phyloP scores from a whole-genome alignment of 1,140 invertebrate genomes.

The Nephila pilipes region DNA sequence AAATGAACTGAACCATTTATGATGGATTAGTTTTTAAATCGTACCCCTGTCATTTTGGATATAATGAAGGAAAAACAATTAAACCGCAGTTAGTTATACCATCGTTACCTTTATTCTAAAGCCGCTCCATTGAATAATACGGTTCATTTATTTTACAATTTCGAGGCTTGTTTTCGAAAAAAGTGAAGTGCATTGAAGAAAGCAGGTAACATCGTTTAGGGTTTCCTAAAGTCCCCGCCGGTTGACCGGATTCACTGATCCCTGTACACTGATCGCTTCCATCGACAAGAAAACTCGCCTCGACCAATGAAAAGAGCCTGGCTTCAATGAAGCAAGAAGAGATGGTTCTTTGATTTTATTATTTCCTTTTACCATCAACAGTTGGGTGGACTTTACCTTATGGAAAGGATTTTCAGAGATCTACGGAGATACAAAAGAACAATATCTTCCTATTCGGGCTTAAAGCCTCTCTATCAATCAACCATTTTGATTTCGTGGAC shows the following conservation, averaged over 20 bases:
- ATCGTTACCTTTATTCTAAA: neutral
- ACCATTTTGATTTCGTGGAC: too few relatives aligned
- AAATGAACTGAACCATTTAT: too few relatives aligned
- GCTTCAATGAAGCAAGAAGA: neutral
- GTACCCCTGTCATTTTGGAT: too few relatives aligned
- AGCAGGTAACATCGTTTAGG: too few relatives aligned
- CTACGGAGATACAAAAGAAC: too few relatives aligned
- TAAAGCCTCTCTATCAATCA: too few relatives aligned
- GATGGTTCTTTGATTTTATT: neutral
- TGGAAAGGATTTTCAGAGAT: too few relatives aligned
- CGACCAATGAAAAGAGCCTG: neutral
- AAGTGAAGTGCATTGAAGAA: neutral
- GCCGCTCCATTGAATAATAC: neutral
- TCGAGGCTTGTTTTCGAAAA: neutral
- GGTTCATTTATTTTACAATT: neutral
- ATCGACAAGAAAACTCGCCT: neutral
- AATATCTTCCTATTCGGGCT: too few relatives aligned
- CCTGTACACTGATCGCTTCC: neutral
- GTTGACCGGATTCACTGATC: neutral
- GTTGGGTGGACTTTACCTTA: too few relatives aligned
- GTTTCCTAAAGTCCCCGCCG: neutral
- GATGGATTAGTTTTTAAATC: too few relatives aligned
- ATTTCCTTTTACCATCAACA: neutral
- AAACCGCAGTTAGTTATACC: neutral
- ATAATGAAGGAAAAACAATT: too few relatives aligned